A percentile compares a stretch with the other conserved stretches of the same genome.
Evolutionary conservation across 2,888 invertebrate species (phyloP).

Genomic region (Drosophila kanekoi): DNA sequence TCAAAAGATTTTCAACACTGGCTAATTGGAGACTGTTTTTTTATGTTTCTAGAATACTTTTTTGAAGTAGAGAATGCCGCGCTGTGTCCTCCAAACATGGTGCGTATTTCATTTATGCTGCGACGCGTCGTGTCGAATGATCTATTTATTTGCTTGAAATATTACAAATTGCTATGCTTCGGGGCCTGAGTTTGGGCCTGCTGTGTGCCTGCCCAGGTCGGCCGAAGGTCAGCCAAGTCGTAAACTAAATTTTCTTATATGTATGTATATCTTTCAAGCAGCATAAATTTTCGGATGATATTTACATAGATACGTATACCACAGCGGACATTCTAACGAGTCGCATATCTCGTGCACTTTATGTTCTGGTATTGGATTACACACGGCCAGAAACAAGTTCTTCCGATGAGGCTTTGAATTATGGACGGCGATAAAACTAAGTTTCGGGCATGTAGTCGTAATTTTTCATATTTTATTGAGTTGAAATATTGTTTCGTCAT

Average conservation of each 20-base stretch:
- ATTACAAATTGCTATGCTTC: conserved; percentile 49
- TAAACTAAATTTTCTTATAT: conserved; percentile 74
- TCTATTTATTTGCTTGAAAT: conserved; percentile 48
- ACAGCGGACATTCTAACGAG: conserved; percentile 43
- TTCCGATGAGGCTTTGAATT: conserved; percentile 56
- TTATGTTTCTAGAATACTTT: not conserved
- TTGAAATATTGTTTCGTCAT: conserved; percentile 73
- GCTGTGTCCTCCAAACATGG: not conserved
- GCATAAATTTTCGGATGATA: conserved; percentile 65
- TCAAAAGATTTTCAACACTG: conserved; percentile 37
- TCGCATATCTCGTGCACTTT: conserved; percentile 71
- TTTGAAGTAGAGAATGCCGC: conserved; percentile 3
- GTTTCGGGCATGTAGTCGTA: conserved; percentile 41
- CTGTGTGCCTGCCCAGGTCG: conserved; percentile 44
- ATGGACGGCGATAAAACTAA: conserved; percentile 64
- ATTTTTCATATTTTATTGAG: conserved; percentile 72
- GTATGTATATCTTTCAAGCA: conserved; percentile 64
- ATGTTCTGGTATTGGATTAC: conserved; percentile 72
- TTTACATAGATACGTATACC: conserved; percentile 49
- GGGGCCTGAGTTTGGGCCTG: not conserved
- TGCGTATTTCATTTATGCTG: conserved; percentile 29
- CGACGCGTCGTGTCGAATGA: conserved; percentile 37
- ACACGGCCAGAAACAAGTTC: conserved; percentile 42
- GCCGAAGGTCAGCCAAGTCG: conserved; percentile 68
- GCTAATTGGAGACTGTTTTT: conserved; percentile 23